Evolutionary conservation across 2,888 invertebrate genomes (phyloP), one percentile per base, ranked within the genome.

Genomic region (Dermolepida albohirtum): DNA sequence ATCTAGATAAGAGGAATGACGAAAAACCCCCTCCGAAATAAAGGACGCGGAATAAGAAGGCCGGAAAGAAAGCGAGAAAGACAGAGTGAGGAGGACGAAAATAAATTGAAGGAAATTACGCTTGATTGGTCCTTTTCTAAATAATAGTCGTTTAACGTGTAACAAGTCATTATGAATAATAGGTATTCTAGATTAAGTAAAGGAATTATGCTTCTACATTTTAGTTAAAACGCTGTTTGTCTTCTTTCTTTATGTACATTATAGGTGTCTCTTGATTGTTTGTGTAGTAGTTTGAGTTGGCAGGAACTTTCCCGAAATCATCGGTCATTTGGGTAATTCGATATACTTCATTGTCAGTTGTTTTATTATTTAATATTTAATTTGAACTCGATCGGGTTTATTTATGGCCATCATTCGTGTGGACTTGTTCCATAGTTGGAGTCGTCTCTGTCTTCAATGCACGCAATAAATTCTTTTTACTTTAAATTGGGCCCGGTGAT

Each of bases 61-160:
- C 14, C 14, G 14, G 17, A 47, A 47, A 17, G 14, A 47, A 47
- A 47, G 14, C 12, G 8, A 47, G 17, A 34, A 16, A 34, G 39
- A 27, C 8, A 29, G 34, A 17, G 54, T 14, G 17, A 17, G 10
- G n/a, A 10, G 6, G 16, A 54, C 12, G 10, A 34, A 41, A 17
- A 57, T 40, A 14, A 57, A 57, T 40, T 57, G 16, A 50, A 63
- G 70, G 57, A 64, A 67, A 64, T 57, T 51, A 57, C 67, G 66
- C 40, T 67, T 64, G 55, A 67, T 27, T 63, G 62, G 67, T 57
- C 49, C 49, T 54, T 62, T 49, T 68, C 65, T 66, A 66, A 70
- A 69, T 69, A 71, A 71, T 69, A 66, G 66, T 44, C 67, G 59
- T 64, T 70, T 71, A 64, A 67, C 71, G 69, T 71, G 69, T 65